Conservation (phyloP, 2,888 invertebrate genomes). For the Campopleginae sp. region DNA sequence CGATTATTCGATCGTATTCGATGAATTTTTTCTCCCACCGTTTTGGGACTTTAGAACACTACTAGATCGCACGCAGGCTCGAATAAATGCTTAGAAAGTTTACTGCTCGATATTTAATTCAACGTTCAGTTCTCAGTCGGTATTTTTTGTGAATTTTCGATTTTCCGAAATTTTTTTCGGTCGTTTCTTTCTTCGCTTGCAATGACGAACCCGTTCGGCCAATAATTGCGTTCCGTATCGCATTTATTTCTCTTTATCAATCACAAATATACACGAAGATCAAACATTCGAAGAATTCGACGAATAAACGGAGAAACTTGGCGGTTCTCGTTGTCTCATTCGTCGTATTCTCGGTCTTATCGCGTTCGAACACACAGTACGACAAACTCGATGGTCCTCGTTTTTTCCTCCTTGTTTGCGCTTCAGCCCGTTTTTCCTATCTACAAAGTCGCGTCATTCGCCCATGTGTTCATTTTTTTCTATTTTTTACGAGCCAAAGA, state of each 20-base stretch:
- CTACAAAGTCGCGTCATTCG: conserved; percentile 41
- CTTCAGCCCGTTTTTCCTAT: conserved; percentile 22
- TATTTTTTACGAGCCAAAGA: conserved; percentile 14
- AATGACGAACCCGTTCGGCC: background rate
- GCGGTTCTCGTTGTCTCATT: conserved; percentile 7
- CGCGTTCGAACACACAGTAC: conserved; percentile 55
- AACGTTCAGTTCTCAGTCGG: too few relatives aligned
- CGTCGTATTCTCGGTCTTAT: conserved; percentile 40
- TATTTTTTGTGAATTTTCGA: background rate
- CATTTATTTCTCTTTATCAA: conserved; percentile 17
- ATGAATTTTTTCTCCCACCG: too few relatives aligned
- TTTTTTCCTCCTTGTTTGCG: conserved; percentile 5
- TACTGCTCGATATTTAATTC: background rate
- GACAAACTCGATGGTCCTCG: conserved; percentile 46
- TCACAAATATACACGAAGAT: conserved; percentile 3
- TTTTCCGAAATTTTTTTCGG: background rate
- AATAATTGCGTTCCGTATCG: conserved; percentile 11
- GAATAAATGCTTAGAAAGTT: too few relatives aligned
- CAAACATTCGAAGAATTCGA: conserved; percentile 50
- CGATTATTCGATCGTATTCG: too few relatives aligned
- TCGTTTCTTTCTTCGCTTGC: background rate
- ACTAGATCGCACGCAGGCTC: too few relatives aligned
- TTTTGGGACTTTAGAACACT: too few relatives aligned
- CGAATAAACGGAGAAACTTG: background rate
- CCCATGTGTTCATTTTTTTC: background rate